These are phyloP conservation scores for Dasysyrphus tricinctus DNA, from an alignment of 2,888 invertebrate genomes.

Conservation along the genomic window DNA sequence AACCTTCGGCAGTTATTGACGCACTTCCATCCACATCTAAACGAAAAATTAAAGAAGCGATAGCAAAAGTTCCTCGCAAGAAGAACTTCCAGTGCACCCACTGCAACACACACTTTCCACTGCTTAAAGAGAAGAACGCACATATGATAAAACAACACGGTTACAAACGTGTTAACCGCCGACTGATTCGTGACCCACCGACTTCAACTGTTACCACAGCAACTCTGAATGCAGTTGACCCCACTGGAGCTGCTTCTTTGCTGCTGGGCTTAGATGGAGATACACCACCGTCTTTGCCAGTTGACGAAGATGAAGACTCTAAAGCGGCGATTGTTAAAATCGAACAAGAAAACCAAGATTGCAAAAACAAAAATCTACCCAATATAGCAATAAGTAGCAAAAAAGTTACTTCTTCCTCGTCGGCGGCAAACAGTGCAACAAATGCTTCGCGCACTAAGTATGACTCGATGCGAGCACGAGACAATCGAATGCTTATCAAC, in stretches of 20 bases:
- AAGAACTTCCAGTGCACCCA: conserved; percentile 82
- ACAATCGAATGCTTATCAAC: conserved; percentile 82
- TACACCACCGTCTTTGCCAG: conserved; percentile 36
- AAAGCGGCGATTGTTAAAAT: conserved; percentile 82
- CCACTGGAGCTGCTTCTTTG: conserved; percentile 41
- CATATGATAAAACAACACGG: conserved; percentile 82
- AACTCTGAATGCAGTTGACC: conserved; percentile 66
- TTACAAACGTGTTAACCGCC: conserved; percentile 82
- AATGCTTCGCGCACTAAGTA: conserved; percentile 75
- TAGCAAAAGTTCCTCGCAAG: conserved; percentile 77
- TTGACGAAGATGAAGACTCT: conserved; percentile 78
- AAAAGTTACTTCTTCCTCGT: conserved; percentile 17
- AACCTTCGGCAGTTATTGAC: conserved; percentile 76
- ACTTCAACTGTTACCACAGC: conserved; percentile 76
- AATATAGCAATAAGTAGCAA: conserved; percentile 42
- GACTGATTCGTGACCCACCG: conserved; percentile 80
- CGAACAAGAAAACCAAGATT: conserved; percentile 78
- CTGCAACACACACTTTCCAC: conserved; percentile 80
- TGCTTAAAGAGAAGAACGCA: conserved; percentile 82
- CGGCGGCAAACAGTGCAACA: conserved; percentile 23
- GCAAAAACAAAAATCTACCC: conserved; percentile 49
- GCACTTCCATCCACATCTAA: conserved; percentile 77
- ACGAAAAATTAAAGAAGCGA: conserved; percentile 47
- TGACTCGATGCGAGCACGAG: conserved; percentile 80
- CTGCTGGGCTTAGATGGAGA: conserved; percentile 69